Conservation (phyloP, 2,888 invertebrate species). For the Epirrita christyi region DNA sequence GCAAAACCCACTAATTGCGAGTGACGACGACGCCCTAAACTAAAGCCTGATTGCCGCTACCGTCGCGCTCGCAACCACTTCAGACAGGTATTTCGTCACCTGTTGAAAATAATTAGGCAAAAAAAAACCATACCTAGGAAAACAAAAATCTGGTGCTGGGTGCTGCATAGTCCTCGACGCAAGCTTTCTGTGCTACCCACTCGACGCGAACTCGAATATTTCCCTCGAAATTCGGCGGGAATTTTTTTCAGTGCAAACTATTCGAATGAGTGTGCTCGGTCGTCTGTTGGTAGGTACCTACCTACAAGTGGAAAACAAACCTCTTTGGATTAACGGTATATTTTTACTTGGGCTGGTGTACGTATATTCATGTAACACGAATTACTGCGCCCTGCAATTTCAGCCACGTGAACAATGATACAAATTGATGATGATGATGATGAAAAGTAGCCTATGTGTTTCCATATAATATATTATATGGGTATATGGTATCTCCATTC, state of each 20-base stretch:
- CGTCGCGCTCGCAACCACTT: conserved; percentile 52
- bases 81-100: conserved; percentile 82
- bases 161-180: conserved; percentile 68
- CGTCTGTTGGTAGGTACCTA: conserved; percentile 48
- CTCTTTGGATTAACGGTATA: conserved; percentile 47
- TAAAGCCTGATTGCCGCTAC: conserved; percentile 61
- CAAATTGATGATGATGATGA: too few relatives aligned
- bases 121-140: conserved; percentile 75
- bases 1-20: conserved; percentile 74
- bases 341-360: conserved; percentile 29
- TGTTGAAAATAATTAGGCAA: conserved; percentile 86
- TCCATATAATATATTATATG: too few relatives aligned
- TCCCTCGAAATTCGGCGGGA: conserved; percentile 56
- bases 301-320: conserved; percentile 56
- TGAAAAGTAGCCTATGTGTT: too few relatives aligned
- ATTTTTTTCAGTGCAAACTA: conserved; percentile 63
- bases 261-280: conserved; percentile 59
- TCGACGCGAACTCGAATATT: conserved; percentile 62
- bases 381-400: too few relatives aligned
- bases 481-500: too few relatives aligned
- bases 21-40: conserved; percentile 67
- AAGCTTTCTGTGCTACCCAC: conserved; percentile 71
- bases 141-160: conserved; percentile 80
- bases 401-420: too few relatives aligned
- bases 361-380: too few relatives aligned